Conservation (phyloP, 2,797 vertebrate genomes). For the Dromococcyx pavoninus region DNA sequence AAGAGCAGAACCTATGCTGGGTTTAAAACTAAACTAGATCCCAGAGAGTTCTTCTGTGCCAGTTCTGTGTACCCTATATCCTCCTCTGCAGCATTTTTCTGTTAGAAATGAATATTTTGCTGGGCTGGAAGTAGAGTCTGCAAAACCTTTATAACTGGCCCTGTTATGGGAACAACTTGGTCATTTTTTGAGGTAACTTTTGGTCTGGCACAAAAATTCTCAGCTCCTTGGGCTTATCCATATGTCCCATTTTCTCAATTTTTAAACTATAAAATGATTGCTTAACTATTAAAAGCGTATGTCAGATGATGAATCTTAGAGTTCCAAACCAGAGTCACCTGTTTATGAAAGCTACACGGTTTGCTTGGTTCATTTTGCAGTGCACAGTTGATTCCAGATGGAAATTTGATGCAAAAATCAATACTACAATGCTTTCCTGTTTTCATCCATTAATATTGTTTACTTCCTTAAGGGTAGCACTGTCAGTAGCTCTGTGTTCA, state of each 20-base stretch:
- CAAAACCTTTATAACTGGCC: background rate
- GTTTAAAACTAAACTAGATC: background rate
- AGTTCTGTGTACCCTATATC: background rate
- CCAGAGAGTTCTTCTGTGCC: background rate
- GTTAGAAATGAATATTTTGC: background rate
- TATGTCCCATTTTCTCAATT: background rate
- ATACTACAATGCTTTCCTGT: background rate
- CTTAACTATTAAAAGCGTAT: background rate
- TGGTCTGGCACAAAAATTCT: background rate
- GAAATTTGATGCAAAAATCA: background rate
- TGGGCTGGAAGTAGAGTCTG: background rate
- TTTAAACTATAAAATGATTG: background rate
- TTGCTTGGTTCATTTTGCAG: background rate
- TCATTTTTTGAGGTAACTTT: background rate
- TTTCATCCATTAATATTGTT: background rate
- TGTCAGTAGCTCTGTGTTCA: background rate
- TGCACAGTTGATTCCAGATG: background rate
- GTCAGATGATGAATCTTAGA: background rate
- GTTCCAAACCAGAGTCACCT: background rate
- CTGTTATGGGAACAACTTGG: background rate
- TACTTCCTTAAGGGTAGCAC: fast-evolving
- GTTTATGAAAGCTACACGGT: background rate
- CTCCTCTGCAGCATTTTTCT: background rate
- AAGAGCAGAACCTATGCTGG: background rate
- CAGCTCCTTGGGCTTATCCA: background rate